Conservation (phyloP, 2,888 invertebrate genomes). For the Pollenia angustigena region DNA sequence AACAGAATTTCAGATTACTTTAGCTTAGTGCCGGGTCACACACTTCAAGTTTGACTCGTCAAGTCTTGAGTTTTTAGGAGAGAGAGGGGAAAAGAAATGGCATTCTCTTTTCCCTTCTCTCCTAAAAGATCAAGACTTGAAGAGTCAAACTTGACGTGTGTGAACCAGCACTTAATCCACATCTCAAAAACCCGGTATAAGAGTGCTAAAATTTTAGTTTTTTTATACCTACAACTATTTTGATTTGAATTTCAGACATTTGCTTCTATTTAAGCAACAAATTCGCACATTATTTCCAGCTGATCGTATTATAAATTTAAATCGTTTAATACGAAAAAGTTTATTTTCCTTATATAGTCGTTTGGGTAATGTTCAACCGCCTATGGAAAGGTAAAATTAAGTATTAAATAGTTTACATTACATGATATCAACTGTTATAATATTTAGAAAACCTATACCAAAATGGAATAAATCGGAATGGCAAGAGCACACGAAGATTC, state of each 20-base stretch:
- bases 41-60: too few species aligned
- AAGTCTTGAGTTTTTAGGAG: too few species aligned
- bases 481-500: constrained; percentile 77
- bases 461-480: constrained; percentile 77
- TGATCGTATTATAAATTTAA: constrained; percentile 76
- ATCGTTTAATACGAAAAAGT: constrained; percentile 80
- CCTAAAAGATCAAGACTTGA: too few species aligned
- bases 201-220: not conserved
- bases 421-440: not conserved
- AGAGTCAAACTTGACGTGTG: too few species aligned
- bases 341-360: constrained; percentile 82
- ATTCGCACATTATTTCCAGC: constrained; percentile 48
- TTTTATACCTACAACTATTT: not conserved
- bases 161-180: too few species aligned
- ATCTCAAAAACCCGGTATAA: too few species aligned
- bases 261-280: constrained; percentile 72
- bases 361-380: constrained; percentile 78
- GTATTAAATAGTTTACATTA: not conserved
- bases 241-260: constrained; percentile 55
- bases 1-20: too few species aligned
- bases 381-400: constrained; percentile 76
- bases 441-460: constrained; percentile 74
- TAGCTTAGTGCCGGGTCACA: too few species aligned
- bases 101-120: too few species aligned
- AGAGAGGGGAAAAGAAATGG: too few species aligned